phyloP scores from a whole-genome alignment of 2,888 invertebrate species.

The Craniophora ligustri region DNA sequence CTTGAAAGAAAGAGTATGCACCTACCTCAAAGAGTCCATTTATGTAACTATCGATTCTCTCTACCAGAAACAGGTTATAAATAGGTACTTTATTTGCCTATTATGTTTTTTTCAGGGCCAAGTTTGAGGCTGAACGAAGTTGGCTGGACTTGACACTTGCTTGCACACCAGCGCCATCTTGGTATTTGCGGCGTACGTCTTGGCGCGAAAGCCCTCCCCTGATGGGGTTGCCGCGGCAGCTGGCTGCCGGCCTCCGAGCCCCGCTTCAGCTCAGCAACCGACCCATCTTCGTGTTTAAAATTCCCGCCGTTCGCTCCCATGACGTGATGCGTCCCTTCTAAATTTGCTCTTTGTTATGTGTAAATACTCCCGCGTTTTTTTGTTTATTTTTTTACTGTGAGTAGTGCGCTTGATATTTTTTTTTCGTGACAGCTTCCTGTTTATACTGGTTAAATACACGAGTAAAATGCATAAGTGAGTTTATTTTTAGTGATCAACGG shows the following conservation, averaged over 20 bases:
- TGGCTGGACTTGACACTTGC: slow-evolving; percentile 72
- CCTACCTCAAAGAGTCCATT: too few relatives aligned
- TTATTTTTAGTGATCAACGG: not conserved
- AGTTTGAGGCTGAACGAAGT: slow-evolving; percentile 61
- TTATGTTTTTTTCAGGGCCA: slow-evolving; percentile 54
- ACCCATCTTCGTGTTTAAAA: slow-evolving; percentile 70
- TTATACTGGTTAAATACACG: slow-evolving; percentile 43
- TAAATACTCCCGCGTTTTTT: slow-evolving; percentile 31
- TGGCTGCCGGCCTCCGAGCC: slow-evolving; percentile 68
- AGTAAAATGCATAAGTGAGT: slow-evolving; percentile 8
- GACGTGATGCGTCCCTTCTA: slow-evolving; percentile 55
- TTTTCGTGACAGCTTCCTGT: slow-evolving; percentile 30
- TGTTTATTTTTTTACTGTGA: slow-evolving; percentile 9
- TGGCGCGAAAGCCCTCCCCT: slow-evolving; percentile 74
- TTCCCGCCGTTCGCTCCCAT: slow-evolving; percentile 58
- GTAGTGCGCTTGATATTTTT: slow-evolving; percentile 26
- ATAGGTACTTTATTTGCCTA: too few relatives aligned
- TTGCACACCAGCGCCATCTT: slow-evolving; percentile 72
- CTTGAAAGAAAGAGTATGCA: too few relatives aligned
- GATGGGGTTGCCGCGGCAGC: slow-evolving; percentile 68
- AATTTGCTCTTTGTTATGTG: slow-evolving; percentile 19
- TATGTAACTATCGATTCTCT: too few relatives aligned
- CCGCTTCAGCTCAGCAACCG: slow-evolving; percentile 71
- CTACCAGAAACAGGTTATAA: too few relatives aligned
- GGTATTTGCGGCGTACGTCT: slow-evolving; percentile 80